These are phyloP conservation scores for Mus spicilegus DNA, from an alignment of 2,113 vertebrate species.

Conservation along the genomic window DNA sequence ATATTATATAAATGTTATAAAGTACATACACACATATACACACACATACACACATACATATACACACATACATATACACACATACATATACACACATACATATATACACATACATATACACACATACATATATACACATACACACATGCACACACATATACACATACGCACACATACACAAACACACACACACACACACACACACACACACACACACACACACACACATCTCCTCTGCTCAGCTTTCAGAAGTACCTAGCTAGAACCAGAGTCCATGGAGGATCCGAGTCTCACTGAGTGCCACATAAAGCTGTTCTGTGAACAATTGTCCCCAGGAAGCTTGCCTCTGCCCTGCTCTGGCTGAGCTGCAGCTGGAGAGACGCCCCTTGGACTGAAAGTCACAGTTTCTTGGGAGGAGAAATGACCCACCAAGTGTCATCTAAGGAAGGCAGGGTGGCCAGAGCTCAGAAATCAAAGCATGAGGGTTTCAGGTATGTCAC, in stretches of 20 bases:
- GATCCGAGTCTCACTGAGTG: not conserved
- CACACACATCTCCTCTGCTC: not conserved
- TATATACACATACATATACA: no score
- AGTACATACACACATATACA: no score
- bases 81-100: no score
- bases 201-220: no score
- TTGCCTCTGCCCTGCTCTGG: fast-evolving
- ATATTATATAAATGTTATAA: not conserved
- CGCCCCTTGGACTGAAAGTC: fast-evolving
- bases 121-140: no score
- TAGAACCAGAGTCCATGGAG: not conserved
- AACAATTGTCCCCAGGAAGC: fast-evolving
- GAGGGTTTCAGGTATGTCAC: not conserved
- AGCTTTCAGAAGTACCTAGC: not conserved
- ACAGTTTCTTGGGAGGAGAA: fast-evolving
- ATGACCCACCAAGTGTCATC: not conserved
- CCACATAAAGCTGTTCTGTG: not conserved
- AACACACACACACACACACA: not conserved
- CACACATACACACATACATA: fast-evolving
- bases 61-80: fast-evolving
- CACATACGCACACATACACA: no score
- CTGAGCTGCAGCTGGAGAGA: not conserved
- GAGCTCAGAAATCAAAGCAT: not conserved
- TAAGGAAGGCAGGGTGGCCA: not conserved
- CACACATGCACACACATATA: no score